Evolutionary conservation across 2,113 vertebrate species (phyloP), one percentile per base, ranked within the genome.

Genomic region (Puffinus mauretanicus): DNA sequence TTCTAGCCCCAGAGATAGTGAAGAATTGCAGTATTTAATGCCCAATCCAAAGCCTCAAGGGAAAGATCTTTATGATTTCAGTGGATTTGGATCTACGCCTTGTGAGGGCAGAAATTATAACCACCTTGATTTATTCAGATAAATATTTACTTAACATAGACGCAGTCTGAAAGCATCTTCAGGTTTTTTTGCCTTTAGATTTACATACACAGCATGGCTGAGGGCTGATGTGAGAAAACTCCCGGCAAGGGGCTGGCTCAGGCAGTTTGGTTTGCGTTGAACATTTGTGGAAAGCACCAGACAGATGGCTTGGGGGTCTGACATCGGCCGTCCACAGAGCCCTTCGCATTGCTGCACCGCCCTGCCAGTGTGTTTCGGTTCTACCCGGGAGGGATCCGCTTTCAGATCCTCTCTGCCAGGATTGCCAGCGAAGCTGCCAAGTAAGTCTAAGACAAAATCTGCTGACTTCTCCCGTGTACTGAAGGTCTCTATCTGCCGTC

Each of bases 321-420:
- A 62, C 42, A 60, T 7, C 1, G 1, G 10, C 38, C 77, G 55
- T 64, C 44, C 26, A 40, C 27, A 49, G 34, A 80, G 34, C 72
- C 16, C 6, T 81, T 38, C 1, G 2, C 17, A 29, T 62, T 3
- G 1, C 47, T 1, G 2, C 0, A 1, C 42, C 2, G 2, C 34
- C 91, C 30, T 86, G 47, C 42, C 69, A 81, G 34, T 15, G 10
- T 27, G 42, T 67, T 90, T 88, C 86, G 88, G 17, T 42, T 83
- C 17, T 69, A 47, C 29, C 38, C 2, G 1, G 32, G 34, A 66
- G 32, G n/a, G 32, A 38, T 49, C 34, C 2, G 2, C 40, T 76
- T 85, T 75, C 38, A 67, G 36, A 78, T 80, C 46, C 34, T 57
- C 67, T 66, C 47, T 70, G 36, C 70, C 69, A 65, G 34, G n/a